phyloP scores from a whole-genome alignment of 1,140 invertebrate species.

The Metopolophium dirhodum region DNA sequence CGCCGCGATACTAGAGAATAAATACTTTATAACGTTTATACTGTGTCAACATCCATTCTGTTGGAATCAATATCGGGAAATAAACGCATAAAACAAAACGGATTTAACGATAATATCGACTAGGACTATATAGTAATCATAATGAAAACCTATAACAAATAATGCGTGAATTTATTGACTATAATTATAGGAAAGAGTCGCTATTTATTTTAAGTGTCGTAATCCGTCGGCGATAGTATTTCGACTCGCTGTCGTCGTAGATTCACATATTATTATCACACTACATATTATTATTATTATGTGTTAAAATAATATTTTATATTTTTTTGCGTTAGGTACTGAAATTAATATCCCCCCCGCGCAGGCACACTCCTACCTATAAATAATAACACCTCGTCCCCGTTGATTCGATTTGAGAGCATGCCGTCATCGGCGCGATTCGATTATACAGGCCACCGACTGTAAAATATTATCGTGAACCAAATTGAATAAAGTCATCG shows the following conservation, averaged over 20 bases:
- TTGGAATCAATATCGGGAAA: background rate
- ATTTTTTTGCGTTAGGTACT: background rate
- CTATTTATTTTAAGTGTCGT: too few species aligned
- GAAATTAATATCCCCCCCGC: background rate
- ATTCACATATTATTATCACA: background rate
- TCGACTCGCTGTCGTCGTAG: background rate
- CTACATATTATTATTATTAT: background rate
- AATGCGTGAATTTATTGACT: background rate
- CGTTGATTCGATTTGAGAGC: background rate
- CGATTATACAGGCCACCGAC: background rate
- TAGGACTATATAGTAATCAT: background rate
- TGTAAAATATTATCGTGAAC: background rate
- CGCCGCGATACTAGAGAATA: background rate
- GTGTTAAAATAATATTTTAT: background rate
- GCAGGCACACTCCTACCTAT: background rate
- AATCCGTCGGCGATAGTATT: background rate
- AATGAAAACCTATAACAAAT: background rate
- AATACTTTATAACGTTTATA: constrained; percentile 22
- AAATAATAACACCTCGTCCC: background rate
- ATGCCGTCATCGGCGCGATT: background rate
- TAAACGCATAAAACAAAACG: background rate
- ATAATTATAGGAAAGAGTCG: too few species aligned
- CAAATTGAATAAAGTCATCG: constrained; percentile 11
- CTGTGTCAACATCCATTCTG: background rate
- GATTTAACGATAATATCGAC: background rate